Percentiles rank a stretch among this genome's conserved stretches.
These are phyloP conservation scores for Suillia variegata DNA, from an alignment of 2,888 invertebrate species.

Conservation along the genomic window DNA sequence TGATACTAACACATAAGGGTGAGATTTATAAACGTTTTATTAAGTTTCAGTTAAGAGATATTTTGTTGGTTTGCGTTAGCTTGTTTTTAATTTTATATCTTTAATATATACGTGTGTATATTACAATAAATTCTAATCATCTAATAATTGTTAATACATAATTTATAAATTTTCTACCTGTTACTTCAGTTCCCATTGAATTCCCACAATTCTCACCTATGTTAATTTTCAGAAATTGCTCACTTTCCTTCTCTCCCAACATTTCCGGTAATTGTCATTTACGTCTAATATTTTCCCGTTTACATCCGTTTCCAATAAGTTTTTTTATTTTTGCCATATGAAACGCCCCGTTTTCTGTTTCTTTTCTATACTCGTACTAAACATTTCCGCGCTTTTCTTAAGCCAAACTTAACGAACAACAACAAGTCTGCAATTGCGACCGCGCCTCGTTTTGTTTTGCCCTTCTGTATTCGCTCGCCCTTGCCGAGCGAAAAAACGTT, in stretches of 20 bases:
- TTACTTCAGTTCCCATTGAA: no score
- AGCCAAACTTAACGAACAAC: neutral
- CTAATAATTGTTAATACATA: no score
- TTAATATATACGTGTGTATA: no score
- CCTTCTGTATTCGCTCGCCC: no score
- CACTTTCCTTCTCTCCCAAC: neutral
- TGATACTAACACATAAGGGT: no score
- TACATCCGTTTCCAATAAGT: conserved; percentile 19
- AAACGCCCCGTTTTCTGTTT: neutral
- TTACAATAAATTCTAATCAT: no score
- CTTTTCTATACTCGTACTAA: neutral
- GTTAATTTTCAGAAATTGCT: neutral
- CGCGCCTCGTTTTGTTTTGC: no score
- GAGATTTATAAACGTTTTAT: no score
- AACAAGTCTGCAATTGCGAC: neutral
- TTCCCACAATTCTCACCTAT: neutral
- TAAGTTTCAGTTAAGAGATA: no score
- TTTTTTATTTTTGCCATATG: neutral
- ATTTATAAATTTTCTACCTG: no score
- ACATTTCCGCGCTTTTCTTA: neutral
- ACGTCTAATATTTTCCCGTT: conserved; percentile 16
- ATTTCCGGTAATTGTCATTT: conserved; percentile 11
- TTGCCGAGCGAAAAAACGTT: neutral
- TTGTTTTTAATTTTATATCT: no score
- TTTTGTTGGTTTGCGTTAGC: no score